Base-by-base conservation (phyloP, 1,140 invertebrate genomes). In the Drosophila sp. region DNA sequence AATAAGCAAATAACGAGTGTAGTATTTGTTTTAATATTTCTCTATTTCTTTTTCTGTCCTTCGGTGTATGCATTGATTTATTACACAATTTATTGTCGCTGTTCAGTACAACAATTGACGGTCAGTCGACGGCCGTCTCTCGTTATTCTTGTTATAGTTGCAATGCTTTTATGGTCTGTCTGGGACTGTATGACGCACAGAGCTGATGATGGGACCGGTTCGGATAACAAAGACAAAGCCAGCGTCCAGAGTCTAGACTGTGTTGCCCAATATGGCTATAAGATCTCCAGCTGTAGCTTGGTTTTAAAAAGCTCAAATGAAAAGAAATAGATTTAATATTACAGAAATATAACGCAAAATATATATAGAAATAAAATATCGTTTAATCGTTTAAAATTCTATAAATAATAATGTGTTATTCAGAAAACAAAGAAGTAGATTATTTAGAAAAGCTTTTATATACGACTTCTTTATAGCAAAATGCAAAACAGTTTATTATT, bases 161-260 rank as follows among this genome's bases (percentile, higher is more conserved):
- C 72, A 64, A 67, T 64, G 63, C 80, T 73, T 84, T 80, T 84
- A 83, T 84, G 80, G 80, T 66, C 46, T 53, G 72, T 77, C 73
- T 81, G 81, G 67, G 56, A 51, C 40, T 32, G 73, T 40, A 72
- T 87, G 81, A 80, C 66, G 81, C 81, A 84, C 72, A 38, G 61
- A 38, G 61, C 70, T 53, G 53, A 81, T 46, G 74, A 80, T 69
- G 73, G 62, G 72, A 67, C 81, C 80, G 81, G 81, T 81, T 84
- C 62, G 43, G 8, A 41, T 59, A 80, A 76, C 81, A 86, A 80
- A 83, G 80, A 84, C 77, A 67, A 54, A 53, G 57, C 66, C 63
- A 67, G 32, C 48, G 32, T 66, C 72, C 51, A 80, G 63, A 72
- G 48, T 73, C 77, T 86, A 86, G 81, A 86, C 81, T 38, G 32